A percentile compares a stretch with the other conserved stretches of the same genome.
Evolutionary conservation across 2,113 vertebrate genomes (phyloP).

Genomic region (Albula goreensis): DNA sequence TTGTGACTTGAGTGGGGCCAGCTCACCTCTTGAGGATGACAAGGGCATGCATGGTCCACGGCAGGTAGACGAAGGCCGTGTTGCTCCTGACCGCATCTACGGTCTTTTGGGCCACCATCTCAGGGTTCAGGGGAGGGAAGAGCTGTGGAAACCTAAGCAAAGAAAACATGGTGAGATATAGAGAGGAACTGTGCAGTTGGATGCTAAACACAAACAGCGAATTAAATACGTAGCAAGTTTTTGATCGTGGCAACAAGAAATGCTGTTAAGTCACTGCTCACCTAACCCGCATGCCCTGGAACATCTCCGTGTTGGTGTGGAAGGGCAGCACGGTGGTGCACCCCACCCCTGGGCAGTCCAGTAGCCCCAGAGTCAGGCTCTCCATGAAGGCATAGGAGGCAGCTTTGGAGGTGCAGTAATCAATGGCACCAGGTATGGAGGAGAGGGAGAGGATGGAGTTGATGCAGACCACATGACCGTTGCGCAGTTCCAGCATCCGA

Average conservation of each 20-base stretch:
- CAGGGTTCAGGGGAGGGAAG: conserved; percentile 92
- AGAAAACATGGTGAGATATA: not conserved
- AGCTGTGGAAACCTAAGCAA: conserved; percentile 86
- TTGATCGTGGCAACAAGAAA: not conserved
- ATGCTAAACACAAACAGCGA: not conserved
- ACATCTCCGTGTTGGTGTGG: conserved; percentile 98
- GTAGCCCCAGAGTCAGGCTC: conserved; percentile 91
- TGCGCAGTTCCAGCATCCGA: conserved; percentile 93
- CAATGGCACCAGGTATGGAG: conserved; percentile 89
- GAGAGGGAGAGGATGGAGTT: conserved; percentile 85
- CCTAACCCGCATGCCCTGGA: conserved; percentile 98
- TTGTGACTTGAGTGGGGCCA: not conserved
- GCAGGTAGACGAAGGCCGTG: conserved; percentile 87
- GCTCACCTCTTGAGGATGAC: conserved; percentile 92
- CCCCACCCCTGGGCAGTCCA: conserved; percentile 91
- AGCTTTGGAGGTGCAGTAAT: conserved; percentile 98
- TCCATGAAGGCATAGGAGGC: conserved; percentile 97
- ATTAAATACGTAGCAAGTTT: not conserved
- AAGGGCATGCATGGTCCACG: conserved; percentile 93
- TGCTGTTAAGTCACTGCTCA: conserved; percentile 58
- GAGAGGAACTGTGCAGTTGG: not conserved
- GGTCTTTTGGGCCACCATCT: conserved; percentile 87
- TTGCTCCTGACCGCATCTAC: conserved; percentile 89
- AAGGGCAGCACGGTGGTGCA: conserved; percentile 95
- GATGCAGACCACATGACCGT: conserved; percentile 94